Evolutionary conservation across 2,797 vertebrate genomes (phyloP).

Genomic region (Macropodus opercularis): DNA sequence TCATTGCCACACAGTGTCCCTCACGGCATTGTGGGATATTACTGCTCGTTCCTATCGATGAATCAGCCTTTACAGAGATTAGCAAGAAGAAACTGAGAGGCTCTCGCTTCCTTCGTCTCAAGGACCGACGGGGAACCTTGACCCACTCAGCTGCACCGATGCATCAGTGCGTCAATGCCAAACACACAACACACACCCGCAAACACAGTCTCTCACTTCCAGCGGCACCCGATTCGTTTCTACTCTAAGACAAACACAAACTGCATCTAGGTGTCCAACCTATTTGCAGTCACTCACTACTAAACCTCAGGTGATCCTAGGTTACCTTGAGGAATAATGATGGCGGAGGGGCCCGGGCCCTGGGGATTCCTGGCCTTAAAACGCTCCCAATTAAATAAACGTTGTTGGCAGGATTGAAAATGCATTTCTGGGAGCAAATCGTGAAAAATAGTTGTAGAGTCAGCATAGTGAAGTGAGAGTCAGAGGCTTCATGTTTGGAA

Average conservation of each 20-base stretch:
- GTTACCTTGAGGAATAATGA: constrained; percentile 62
- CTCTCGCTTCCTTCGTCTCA: constrained; percentile 32
- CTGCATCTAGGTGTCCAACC: constrained; percentile 30
- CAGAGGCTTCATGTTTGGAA: not conserved
- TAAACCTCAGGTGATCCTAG: constrained; percentile 43
- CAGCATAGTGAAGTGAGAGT: not conserved
- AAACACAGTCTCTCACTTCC: too few relatives aligned
- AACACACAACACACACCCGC: constrained; percentile 3
- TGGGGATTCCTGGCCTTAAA: constrained; percentile 35
- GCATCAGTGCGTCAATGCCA: not conserved
- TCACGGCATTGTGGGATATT: too few relatives aligned
- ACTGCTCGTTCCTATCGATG: too few relatives aligned
- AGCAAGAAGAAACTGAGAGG: not conserved
- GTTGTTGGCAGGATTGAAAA: constrained; percentile 40
- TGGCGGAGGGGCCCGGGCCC: constrained; percentile 31
- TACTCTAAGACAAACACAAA: constrained; percentile 23
- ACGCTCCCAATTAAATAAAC: constrained; percentile 47
- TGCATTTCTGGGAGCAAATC: constrained; percentile 9
- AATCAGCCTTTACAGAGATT: too few relatives aligned
- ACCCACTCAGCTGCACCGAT: constrained; percentile 4
- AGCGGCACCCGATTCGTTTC: not conserved
- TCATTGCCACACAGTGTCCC: too few relatives aligned
- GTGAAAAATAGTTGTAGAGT: constrained; percentile 7
- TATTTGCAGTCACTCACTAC: constrained; percentile 25
- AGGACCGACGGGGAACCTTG: constrained; percentile 25